Evolutionary conservation across 2,113 vertebrate genomes (phyloP).

Genomic region (Campylorhamphus procurvoides): DNA sequence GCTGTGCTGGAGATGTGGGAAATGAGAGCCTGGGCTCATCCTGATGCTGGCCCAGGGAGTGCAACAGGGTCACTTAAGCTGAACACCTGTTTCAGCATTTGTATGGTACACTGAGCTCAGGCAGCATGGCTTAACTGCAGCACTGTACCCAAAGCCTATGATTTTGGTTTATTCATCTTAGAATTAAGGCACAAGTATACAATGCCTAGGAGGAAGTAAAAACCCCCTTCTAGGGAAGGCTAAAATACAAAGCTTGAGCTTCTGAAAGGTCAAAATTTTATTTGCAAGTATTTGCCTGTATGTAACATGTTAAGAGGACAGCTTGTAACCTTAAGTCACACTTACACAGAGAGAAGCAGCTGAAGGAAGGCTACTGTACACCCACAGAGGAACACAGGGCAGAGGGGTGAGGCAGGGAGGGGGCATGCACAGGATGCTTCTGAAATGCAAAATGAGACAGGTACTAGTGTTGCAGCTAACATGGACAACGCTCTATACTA

Average conservation of each 20-base stretch:
- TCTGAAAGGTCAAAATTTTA: not conserved
- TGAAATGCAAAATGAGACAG: not conserved
- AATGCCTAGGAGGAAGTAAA: not conserved
- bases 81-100: not conserved
- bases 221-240: not conserved
- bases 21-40: not conserved
- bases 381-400: not conserved
- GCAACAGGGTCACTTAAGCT: not conserved
- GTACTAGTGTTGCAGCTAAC: not conserved
- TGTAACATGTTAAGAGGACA: not conserved
- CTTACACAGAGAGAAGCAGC: not conserved
- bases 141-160: rapidly evolving
- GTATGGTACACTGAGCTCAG: not conserved
- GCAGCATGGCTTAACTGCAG: not conserved
- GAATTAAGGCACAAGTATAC: not conserved
- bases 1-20: rapidly evolving
- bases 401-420: not conserved
- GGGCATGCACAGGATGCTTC: not conserved
- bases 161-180: not conserved
- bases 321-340: not conserved
- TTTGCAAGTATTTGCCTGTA: not conserved
- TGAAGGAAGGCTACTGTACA: not conserved
- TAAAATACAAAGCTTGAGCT: not conserved
- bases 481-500: not conserved
- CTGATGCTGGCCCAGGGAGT: rapidly evolving